These are phyloP conservation scores for Andrena camellia DNA, from an alignment of 2,888 invertebrate species.

Conservation along the genomic window DNA sequence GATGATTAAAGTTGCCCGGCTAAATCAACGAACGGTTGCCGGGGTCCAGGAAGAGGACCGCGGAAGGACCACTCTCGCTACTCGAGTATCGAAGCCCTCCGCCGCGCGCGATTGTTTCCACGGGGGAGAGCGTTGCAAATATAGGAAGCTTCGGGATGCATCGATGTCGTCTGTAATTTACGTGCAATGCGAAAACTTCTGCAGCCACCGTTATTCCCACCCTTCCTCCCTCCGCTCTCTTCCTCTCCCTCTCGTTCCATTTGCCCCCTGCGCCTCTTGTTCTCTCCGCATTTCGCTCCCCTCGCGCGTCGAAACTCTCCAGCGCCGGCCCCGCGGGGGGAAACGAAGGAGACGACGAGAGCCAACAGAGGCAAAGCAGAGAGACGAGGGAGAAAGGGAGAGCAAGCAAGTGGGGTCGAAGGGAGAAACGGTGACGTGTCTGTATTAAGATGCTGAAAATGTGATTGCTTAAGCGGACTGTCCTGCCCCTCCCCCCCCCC, in stretches of 20 bases:
- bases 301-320: constrained; percentile 29
- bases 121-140: constrained; percentile 42
- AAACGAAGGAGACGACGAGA: constrained; percentile 10
- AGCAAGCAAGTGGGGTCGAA: background rate
- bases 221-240: background rate
- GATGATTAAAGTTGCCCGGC: constrained; percentile 52
- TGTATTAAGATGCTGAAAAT: constrained; percentile 65
- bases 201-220: constrained; percentile 53
- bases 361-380: background rate
- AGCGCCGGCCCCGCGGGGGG: constrained; percentile 20
- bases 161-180: constrained; percentile 65
- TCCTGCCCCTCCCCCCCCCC: background rate
- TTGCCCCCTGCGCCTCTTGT: constrained; percentile 24
- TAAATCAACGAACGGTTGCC: constrained; percentile 47
- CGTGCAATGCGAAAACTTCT: constrained; percentile 63
- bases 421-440: constrained; percentile 55
- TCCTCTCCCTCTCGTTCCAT: constrained; percentile 16
- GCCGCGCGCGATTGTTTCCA: constrained; percentile 53
- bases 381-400: background rate
- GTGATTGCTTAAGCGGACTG: constrained; percentile 54
- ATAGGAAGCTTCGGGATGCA: constrained; percentile 60
- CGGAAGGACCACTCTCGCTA: background rate
- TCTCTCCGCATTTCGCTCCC: constrained; percentile 33
- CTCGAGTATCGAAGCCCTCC: constrained; percentile 28
- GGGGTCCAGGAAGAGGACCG: background rate